A percentile compares a stretch with the other conserved stretches of the same genome.
These are phyloP conservation scores for Epizoanthus fatuus DNA, from an alignment of 92 coral and sea anemone species.

Conservation along the genomic window DNA sequence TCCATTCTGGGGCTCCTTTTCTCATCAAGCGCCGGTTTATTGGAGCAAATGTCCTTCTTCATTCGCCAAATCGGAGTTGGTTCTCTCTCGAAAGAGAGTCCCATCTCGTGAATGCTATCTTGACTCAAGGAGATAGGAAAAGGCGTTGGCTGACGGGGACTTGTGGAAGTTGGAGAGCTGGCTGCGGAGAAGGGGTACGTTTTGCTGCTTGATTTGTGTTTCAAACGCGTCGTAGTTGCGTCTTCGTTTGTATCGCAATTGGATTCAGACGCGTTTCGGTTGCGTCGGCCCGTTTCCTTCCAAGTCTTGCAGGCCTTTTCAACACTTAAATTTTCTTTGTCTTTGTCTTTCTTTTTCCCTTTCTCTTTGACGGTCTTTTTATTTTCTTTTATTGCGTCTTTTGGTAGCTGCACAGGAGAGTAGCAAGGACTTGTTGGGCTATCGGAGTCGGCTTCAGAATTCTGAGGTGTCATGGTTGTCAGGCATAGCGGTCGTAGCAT, in stretches of 20 bases:
- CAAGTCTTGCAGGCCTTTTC: background rate
- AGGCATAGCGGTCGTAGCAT: conserved; percentile 20
- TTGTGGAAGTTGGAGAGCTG: conserved; percentile 13
- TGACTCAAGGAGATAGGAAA: conserved; percentile 31
- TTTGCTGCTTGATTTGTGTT: background rate
- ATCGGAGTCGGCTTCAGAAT: conserved; percentile 1
- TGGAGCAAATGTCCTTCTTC: conserved; percentile 9
- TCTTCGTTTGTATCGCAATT: background rate
- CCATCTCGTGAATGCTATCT: conserved; percentile 29
- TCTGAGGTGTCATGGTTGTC: conserved; percentile 7
- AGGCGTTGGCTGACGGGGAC: conserved; percentile 27
- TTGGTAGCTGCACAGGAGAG: conserved; percentile 1
- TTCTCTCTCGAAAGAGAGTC: conserved; percentile 8
- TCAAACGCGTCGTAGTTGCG: background rate
- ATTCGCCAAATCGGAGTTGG: conserved; percentile 30
- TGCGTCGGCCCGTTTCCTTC: background rate
- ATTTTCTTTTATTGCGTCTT: conserved; percentile 18
- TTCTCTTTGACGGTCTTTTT: background rate
- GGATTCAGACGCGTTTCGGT: background rate
- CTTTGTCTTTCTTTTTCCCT: background rate
- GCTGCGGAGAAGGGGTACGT: conserved; percentile 13
- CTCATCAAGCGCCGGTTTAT: background rate
- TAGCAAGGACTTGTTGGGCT: conserved; percentile 3
- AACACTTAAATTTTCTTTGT: background rate
- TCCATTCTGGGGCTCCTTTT: background rate